These are phyloP conservation scores for Leptatherina wallacei DNA, from an alignment of 2,797 vertebrate genomes.

Conservation along the genomic window DNA sequence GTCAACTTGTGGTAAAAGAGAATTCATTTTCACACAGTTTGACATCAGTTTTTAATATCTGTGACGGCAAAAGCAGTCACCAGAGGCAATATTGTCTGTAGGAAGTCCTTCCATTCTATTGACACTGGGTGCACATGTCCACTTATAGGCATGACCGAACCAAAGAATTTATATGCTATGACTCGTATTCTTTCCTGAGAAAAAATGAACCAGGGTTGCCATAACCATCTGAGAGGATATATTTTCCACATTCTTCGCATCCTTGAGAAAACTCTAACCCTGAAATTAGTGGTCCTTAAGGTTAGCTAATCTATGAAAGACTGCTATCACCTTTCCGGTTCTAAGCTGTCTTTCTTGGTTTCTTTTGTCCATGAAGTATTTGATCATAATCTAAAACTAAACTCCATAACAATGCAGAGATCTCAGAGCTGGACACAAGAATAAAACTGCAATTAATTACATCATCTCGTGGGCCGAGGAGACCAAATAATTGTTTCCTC, in stretches of 20 bases:
- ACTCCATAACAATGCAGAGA: slow-evolving; percentile 23
- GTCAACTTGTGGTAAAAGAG: slow-evolving; percentile 7
- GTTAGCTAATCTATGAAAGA: slow-evolving; percentile 50
- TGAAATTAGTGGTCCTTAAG: slow-evolving; percentile 53
- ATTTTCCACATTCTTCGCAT: slow-evolving; percentile 57
- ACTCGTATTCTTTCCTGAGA: background rate
- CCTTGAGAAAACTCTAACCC: slow-evolving; percentile 30
- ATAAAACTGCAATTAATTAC: slow-evolving; percentile 54
- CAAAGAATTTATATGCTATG: background rate
- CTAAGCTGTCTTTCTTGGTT: slow-evolving; percentile 18
- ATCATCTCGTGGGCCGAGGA: slow-evolving; percentile 51
- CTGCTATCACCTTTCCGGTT: slow-evolving; percentile 31
- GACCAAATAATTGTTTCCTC: slow-evolving; percentile 64
- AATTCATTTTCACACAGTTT: slow-evolving; percentile 25
- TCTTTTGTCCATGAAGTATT: slow-evolving; percentile 22
- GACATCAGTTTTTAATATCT: background rate
- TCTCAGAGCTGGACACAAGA: slow-evolving; percentile 22
- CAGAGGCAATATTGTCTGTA: background rate
- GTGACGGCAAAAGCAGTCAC: background rate
- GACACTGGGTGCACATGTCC: background rate
- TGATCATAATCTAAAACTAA: slow-evolving; percentile 15
- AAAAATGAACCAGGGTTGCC: slow-evolving; percentile 53
- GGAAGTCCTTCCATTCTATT: background rate
- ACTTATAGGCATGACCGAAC: background rate
- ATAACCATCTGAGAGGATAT: slow-evolving; percentile 39